These are phyloP conservation scores for Poeciliopsis turneri DNA, from an alignment of 2,797 vertebrate genomes.

Conservation along the genomic window DNA sequence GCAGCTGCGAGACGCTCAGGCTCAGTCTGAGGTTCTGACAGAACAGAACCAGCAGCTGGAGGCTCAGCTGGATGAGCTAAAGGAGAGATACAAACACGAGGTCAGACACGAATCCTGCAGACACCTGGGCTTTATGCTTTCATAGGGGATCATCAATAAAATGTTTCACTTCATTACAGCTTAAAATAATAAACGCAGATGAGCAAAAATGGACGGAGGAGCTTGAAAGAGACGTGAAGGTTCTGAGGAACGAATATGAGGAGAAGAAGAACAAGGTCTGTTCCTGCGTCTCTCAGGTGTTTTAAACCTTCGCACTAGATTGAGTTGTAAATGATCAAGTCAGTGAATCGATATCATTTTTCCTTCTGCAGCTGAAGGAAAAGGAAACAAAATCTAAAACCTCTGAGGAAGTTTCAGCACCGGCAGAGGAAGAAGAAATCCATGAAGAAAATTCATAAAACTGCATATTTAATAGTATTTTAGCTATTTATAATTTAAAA, in stretches of 20 bases:
- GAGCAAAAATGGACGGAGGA: not conserved
- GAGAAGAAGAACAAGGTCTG: not conserved
- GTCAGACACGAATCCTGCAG: not conserved
- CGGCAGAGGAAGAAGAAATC: not conserved
- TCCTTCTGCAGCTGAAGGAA: not conserved
- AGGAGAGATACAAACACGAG: slow-evolving; percentile 11
- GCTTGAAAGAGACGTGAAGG: not conserved
- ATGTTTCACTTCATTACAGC: not conserved
- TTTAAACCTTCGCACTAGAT: not conserved
- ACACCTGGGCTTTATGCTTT: not conserved
- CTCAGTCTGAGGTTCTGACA: fast-evolving
- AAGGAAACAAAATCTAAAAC: not conserved
- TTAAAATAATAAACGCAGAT: fast-evolving
- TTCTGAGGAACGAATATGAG: not conserved
- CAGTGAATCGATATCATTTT: not conserved
- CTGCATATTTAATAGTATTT: too few species aligned
- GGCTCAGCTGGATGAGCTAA: slow-evolving; percentile 3
- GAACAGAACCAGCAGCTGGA: not conserved
- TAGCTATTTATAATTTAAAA: not conserved
- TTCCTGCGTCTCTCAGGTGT: not conserved
- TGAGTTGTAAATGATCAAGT: too few species aligned
- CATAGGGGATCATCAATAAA: fast-evolving
- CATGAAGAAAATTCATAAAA: not conserved
- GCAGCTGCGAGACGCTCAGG: not conserved
- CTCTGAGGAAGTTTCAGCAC: not conserved